Evolutionary conservation across 2,888 invertebrate genomes (phyloP), one percentile per base, ranked within the genome.

Genomic region (Cataglyphis cursor): DNA sequence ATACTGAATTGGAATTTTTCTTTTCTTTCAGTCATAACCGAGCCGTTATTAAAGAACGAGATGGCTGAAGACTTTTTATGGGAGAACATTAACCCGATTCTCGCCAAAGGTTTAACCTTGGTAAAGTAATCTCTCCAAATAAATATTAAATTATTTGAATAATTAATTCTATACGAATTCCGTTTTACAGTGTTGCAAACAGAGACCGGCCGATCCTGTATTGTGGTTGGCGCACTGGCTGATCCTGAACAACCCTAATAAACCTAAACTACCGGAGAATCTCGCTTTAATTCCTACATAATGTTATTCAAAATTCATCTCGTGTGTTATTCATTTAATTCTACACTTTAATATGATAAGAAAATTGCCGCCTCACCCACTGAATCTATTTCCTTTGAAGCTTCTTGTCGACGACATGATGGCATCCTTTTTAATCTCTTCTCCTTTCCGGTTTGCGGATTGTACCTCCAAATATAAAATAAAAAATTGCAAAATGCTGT

Each of bases 221-320:
- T 93, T 97, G 41, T 98, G 97, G 97, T 95, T 98, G 61, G 98
- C 97, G 1, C 97, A 98, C 88, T 97, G 97, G 96, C 95, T 98
- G 59, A 95, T 97, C 8, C 95, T 96, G 61, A 97, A 98, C 94
- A 98, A 98, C 95, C 97, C 97, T 4, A 97, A 97, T 93, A 97
- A 96, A 92, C 97, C 97, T 0, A 95, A 94, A 89, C 92, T 95
- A 38, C 85, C 89, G 3, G 80, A 86, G 31, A 81, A 89, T 28
- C 86, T 90, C 41, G 84, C 85, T 9, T 81, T 87, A 48, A 81
- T 86, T 35, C 85, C 85, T 1, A 84, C 85, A 6, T 89, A 59
- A 85, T n/a, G 24, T 12, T 31, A 28, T 70, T 44, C 0, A 3
- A 66, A 74, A 51, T 51, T 48, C 12, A 35, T 61, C n/a, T 62